These are phyloP conservation scores for Ptycholaimellus sp. DNA, from an alignment of 2,888 invertebrate genomes.

Conservation along the genomic window DNA sequence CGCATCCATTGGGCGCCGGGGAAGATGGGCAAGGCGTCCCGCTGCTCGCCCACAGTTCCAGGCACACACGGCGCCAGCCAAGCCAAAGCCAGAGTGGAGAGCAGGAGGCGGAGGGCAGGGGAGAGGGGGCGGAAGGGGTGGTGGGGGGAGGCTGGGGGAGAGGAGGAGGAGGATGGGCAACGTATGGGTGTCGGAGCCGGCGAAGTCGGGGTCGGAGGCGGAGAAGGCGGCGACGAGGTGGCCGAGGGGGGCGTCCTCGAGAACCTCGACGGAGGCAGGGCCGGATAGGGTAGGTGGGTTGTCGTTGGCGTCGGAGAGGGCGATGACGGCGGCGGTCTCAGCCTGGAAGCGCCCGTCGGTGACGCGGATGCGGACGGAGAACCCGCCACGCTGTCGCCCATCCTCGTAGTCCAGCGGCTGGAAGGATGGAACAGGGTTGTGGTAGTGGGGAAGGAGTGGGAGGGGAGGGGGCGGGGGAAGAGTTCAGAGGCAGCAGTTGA, in stretches of 20 bases:
- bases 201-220: slow-evolving; percentile 83
- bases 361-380: slow-evolving; percentile 54
- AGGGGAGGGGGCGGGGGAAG: neutral
- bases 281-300: slow-evolving; percentile 84
- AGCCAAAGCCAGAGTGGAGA: neutral
- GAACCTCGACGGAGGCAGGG: slow-evolving; percentile 32
- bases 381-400: slow-evolving; percentile 72
- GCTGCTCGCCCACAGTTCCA: slow-evolving; percentile 1
- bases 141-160: slow-evolving; percentile 1
- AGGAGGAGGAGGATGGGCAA: slow-evolving; percentile 3
- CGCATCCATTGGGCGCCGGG: slow-evolving; percentile 10
- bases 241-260: slow-evolving; percentile 71
- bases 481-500: neutral
- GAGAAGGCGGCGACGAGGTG: slow-evolving; percentile 72
- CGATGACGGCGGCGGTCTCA: slow-evolving; percentile 77
- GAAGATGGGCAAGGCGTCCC: neutral
- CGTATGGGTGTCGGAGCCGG: slow-evolving; percentile 35
- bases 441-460: too few relatives aligned
- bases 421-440: slow-evolving; percentile 2
- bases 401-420: slow-evolving; percentile 80
- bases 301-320: slow-evolving; percentile 79
- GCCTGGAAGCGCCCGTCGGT: slow-evolving; percentile 80
- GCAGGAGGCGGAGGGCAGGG: neutral
- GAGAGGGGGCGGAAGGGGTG: neutral
- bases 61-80: neutral